Evolutionary conservation across 2,888 invertebrate genomes (phyloP).

Genomic region (Polyommatus iphigenia): DNA sequence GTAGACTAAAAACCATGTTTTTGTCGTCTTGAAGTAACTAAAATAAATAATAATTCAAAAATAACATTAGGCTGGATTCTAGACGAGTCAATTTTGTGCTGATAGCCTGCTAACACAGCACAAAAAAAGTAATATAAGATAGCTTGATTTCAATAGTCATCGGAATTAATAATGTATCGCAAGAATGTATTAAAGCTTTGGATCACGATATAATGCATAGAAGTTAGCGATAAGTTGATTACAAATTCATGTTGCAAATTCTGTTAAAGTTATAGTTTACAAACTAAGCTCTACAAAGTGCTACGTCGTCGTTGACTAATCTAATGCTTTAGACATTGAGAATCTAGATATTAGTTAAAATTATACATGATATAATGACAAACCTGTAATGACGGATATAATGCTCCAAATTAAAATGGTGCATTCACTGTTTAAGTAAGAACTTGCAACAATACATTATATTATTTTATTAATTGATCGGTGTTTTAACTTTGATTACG

Average conservation of each 20-base stretch:
- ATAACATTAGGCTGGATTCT: too few relatives aligned
- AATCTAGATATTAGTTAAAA: neutral
- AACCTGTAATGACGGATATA: neutral
- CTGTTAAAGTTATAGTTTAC: neutral
- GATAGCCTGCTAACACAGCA: neutral
- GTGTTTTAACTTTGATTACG: neutral
- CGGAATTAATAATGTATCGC: neutral
- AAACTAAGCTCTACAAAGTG: neutral
- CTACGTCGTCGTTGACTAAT: neutral
- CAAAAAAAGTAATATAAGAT: neutral
- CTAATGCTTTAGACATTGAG: neutral
- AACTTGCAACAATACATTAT: too few relatives aligned
- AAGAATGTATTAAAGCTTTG: neutral
- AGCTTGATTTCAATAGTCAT: neutral
- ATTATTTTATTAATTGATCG: too few relatives aligned
- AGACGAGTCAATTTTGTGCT: too few relatives aligned
- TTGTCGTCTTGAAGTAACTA: too few relatives aligned
- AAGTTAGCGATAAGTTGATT: neutral
- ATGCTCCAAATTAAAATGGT: neutral
- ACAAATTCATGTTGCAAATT: conserved; percentile 2
- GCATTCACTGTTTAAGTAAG: too few relatives aligned
- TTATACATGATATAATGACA: neutral
- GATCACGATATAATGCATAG: neutral
- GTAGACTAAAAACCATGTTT: neutral
- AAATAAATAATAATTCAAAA: too few relatives aligned